These are phyloP conservation scores for Larimichthys polyactis DNA, from an alignment of 2,113 vertebrate species.

Conservation along the genomic window DNA sequence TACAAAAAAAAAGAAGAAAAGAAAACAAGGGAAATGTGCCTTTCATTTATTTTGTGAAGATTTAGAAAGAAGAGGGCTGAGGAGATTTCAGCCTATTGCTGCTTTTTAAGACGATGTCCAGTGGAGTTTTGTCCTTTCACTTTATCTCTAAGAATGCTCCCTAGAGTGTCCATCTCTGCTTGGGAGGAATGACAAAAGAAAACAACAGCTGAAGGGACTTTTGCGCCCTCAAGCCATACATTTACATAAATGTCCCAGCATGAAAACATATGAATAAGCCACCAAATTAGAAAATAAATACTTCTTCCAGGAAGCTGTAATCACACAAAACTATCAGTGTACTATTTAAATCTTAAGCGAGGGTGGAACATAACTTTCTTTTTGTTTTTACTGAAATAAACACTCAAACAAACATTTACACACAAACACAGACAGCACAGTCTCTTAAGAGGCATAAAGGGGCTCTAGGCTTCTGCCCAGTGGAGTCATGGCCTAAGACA, in stretches of 20 bases:
- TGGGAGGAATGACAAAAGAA: slow-evolving; percentile 62
- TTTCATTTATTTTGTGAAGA: slow-evolving; percentile 35
- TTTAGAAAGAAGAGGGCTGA: slow-evolving; percentile 5
- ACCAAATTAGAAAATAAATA: slow-evolving; percentile 69
- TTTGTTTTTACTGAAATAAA: slow-evolving; percentile 56
- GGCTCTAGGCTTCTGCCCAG: slow-evolving; percentile 62
- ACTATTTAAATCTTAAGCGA: slow-evolving; percentile 55
- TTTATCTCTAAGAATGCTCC: slow-evolving; percentile 49
- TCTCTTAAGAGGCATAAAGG: slow-evolving; percentile 84
- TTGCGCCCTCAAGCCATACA: slow-evolving; percentile 52
- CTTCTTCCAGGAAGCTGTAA: slow-evolving; percentile 53
- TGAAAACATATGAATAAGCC: slow-evolving; percentile 76
- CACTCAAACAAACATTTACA: slow-evolving; percentile 38
- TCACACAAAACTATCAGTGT: slow-evolving; percentile 32
- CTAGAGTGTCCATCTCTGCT: slow-evolving; percentile 62
- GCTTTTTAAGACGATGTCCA: slow-evolving; percentile 62
- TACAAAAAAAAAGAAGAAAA: not conserved
- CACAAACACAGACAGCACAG: slow-evolving; percentile 41
- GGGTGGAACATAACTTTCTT: slow-evolving; percentile 56
- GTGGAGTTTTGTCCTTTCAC: slow-evolving; percentile 64
- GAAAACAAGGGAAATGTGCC: slow-evolving; percentile 13
- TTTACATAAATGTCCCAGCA: slow-evolving; percentile 80
- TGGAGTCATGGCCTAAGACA: slow-evolving; percentile 72
- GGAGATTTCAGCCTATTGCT: slow-evolving; percentile 27
- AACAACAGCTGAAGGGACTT: slow-evolving; percentile 75